A percentile compares a stretch with the other conserved stretches of the same genome.
Conservation (phyloP, 2,797 vertebrate species). For the Bovichtus diacanthus region DNA sequence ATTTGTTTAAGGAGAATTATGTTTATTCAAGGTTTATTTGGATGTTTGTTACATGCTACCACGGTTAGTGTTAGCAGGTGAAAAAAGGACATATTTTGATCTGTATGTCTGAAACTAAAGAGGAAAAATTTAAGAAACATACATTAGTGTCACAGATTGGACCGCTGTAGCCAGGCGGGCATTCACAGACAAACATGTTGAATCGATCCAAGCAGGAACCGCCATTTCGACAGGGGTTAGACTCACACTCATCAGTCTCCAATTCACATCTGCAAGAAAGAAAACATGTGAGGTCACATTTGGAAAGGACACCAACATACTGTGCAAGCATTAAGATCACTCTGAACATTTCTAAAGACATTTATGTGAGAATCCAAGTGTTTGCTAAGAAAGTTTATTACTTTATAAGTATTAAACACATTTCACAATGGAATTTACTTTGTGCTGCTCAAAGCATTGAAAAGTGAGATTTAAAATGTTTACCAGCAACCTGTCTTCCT, state of each 20-base stretch:
- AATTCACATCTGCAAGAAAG: constrained; percentile 86
- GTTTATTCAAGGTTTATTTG: neutral
- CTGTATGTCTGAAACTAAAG: neutral
- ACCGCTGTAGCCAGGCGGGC: constrained; percentile 88
- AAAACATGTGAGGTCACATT: neutral
- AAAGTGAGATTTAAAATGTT: no score
- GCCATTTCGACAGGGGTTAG: constrained; percentile 92
- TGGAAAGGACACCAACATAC: neutral
- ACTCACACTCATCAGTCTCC: constrained; percentile 88
- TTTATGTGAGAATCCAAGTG: neutral
- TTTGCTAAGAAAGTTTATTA: neutral
- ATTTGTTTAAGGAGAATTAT: neutral
- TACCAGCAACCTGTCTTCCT: neutral
- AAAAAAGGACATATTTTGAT: neutral
- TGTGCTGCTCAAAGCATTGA: no score
- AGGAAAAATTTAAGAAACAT: constrained; percentile 55
- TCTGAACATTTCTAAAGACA: neutral
- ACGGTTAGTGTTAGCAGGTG: neutral
- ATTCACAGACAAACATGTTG: constrained; percentile 90
- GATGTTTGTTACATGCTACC: neutral
- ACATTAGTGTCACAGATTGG: constrained; percentile 90
- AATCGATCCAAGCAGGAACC: constrained; percentile 90
- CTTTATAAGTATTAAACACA: neutral
- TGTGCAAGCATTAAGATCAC: neutral
- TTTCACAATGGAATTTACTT: neutral